A percentile compares a stretch with the other conserved stretches of the same genome.
These are phyloP conservation scores for Elmis aenea DNA, from an alignment of 2,888 invertebrate species.

Conservation along the genomic window DNA sequence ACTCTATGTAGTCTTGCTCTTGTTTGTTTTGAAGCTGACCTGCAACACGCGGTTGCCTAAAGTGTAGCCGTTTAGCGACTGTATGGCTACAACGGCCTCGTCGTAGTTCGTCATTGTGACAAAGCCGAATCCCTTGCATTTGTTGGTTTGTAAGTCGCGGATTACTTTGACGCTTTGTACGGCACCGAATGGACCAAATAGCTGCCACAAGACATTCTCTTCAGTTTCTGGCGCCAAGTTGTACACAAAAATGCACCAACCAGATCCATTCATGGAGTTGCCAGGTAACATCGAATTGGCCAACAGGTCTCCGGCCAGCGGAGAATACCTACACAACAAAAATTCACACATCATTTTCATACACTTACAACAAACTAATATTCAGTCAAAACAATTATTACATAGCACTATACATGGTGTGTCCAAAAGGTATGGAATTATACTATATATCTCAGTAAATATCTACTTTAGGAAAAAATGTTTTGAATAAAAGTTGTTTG, in stretches of 20 bases:
- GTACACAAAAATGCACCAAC: constrained; percentile 92
- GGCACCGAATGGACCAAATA: constrained; percentile 96
- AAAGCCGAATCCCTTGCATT: constrained; percentile 98
- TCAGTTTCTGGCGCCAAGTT: constrained; percentile 89
- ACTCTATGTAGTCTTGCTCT: constrained; percentile 67
- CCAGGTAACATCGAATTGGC: constrained; percentile 77
- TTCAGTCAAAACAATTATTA: too few species aligned
- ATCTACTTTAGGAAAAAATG: too few species aligned
- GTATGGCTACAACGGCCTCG: constrained; percentile 93
- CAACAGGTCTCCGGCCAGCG: constrained; percentile 64
- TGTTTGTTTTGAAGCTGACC: constrained; percentile 95
- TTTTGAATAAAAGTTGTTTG: too few species aligned
- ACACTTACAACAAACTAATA: too few species aligned
- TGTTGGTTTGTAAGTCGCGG: constrained; percentile 90
- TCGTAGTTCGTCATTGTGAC: constrained; percentile 99
- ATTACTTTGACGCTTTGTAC: constrained; percentile 97
- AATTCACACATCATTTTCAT: too few species aligned
- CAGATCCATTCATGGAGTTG: constrained; percentile 80
- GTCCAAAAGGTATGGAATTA: too few species aligned
- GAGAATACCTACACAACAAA: constrained; percentile 62
- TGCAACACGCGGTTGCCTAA: constrained; percentile 92
- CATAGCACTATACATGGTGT: too few species aligned
- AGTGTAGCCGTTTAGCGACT: constrained; percentile 93
- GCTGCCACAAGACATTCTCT: constrained; percentile 87
- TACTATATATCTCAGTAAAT: too few species aligned